phyloP scores from a whole-genome alignment of 2,113 vertebrate species.

The Chloebia gouldiae region DNA sequence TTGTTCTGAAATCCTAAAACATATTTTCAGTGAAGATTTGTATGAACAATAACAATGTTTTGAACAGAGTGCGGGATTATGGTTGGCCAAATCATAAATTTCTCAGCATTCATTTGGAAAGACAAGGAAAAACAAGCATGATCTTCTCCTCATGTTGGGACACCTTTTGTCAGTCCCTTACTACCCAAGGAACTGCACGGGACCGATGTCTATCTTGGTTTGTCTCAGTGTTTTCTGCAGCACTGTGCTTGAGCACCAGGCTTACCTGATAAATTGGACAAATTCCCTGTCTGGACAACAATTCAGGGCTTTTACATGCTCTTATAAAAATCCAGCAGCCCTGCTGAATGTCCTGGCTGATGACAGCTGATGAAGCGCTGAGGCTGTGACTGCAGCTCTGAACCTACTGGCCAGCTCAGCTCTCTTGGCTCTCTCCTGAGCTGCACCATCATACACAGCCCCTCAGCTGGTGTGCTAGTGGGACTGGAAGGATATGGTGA shows the following conservation, averaged over 20 bases:
- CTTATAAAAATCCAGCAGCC: not conserved
- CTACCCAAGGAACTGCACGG: not conserved
- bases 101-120: not conserved
- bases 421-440: not conserved
- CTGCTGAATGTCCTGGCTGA: not conserved
- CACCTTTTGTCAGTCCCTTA: not conserved
- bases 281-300: not conserved
- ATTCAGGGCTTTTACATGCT: not conserved
- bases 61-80: not conserved
- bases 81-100: not conserved
- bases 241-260: not conserved
- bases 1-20: not conserved
- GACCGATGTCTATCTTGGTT: not conserved
- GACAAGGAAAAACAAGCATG: not conserved
- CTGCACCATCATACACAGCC: accelerated
- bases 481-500: not conserved
- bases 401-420: accelerated
- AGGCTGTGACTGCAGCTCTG: not conserved
- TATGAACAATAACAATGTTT: not conserved
- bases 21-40: not conserved
- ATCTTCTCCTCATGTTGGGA: not conserved
- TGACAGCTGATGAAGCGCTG: not conserved
- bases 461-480: not conserved
- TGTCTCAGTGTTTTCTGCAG: not conserved
- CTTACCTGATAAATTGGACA: not conserved